A percentile compares a stretch with the other conserved stretches of the same genome.
These are phyloP conservation scores for Antedon mediterranea DNA, from an alignment of 53 echinoderm and acorn worm genomes.

Conservation along the genomic window DNA sequence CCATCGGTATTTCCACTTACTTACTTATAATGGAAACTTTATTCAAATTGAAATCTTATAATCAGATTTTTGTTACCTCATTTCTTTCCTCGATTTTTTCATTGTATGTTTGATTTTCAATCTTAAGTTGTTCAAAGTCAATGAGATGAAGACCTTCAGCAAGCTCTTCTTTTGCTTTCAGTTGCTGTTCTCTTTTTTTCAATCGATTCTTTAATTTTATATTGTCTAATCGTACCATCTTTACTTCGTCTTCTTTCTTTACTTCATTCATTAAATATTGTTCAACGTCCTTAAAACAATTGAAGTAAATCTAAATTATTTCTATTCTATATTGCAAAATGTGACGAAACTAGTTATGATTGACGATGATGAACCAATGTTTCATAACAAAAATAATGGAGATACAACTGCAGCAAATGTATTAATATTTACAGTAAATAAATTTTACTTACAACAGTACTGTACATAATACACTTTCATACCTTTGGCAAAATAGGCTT, in stretches of 20 bases:
- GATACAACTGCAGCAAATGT: not conserved
- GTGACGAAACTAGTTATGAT: not conserved
- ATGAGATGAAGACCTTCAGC: constrained; percentile 96
- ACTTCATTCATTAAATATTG: constrained; percentile 60
- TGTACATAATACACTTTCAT: not conserved
- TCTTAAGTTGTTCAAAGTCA: constrained; percentile 98
- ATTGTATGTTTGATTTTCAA: constrained; percentile 99
- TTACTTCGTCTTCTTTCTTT: constrained; percentile 90
- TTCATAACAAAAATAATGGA: not conserved
- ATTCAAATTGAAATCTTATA: too few relatives aligned
- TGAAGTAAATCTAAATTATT: not conserved
- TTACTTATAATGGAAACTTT: too few relatives aligned
- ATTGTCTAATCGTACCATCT: constrained; percentile 75
- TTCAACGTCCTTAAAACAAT: constrained; percentile 53
- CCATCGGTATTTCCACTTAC: too few relatives aligned
- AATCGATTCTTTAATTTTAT: constrained; percentile 95
- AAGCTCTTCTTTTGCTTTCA: constrained; percentile 99
- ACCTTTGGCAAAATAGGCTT: constrained; percentile 68
- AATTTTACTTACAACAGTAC: not conserved
- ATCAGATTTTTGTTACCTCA: constrained; percentile 67
- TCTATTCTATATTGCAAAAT: not conserved
- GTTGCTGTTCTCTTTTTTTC: constrained; percentile 92
- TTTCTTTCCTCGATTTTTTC: constrained; percentile 99
- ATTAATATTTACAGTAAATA: not conserved
- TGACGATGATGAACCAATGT: not conserved